These are phyloP conservation scores for Choristoneura fumiferana DNA, from an alignment of 1,140 invertebrate genomes.

Conservation along the genomic window DNA sequence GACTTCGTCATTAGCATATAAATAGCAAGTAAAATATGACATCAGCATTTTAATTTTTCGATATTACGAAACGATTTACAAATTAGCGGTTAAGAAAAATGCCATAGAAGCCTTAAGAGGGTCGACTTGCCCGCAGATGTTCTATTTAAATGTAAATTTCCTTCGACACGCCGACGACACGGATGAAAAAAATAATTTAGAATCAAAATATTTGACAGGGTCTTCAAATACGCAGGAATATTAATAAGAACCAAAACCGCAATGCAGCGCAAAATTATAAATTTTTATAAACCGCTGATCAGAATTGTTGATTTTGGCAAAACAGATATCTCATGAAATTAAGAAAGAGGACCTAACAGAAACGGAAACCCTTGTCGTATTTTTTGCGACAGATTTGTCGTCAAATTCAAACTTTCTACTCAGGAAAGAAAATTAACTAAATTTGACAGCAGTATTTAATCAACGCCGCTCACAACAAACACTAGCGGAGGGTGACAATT, in stretches of 20 bases:
- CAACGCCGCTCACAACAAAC: conserved; percentile 60
- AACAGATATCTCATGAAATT: conserved; percentile 15
- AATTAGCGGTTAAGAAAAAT: conserved; percentile 77
- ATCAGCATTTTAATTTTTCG: conserved; percentile 77
- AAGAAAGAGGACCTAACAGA: conserved; percentile 7
- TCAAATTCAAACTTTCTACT: conserved; percentile 27
- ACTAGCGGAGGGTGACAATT: conserved; percentile 70
- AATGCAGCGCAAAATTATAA: conserved; percentile 10
- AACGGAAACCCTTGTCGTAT: not conserved
- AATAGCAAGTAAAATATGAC: conserved; percentile 74
- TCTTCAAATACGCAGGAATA: conserved; percentile 37
- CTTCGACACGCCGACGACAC: conserved; percentile 64
- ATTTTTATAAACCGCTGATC: conserved; percentile 17
- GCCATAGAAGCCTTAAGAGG: conserved; percentile 64
- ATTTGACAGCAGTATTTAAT: conserved; percentile 66
- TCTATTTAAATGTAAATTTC: conserved; percentile 78
- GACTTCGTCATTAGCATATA: conserved; percentile 69
- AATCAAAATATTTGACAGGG: conserved; percentile 68
- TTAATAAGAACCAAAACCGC: conserved; percentile 14
- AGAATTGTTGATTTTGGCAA: conserved; percentile 12
- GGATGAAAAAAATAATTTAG: conserved; percentile 71
- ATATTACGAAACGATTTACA: conserved; percentile 77
- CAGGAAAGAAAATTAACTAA: conserved; percentile 49
- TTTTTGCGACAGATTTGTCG: not conserved
- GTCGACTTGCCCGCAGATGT: conserved; percentile 71